phyloP scores from a whole-genome alignment of 2,888 invertebrate genomes.

The Lithophane ornitopus region DNA sequence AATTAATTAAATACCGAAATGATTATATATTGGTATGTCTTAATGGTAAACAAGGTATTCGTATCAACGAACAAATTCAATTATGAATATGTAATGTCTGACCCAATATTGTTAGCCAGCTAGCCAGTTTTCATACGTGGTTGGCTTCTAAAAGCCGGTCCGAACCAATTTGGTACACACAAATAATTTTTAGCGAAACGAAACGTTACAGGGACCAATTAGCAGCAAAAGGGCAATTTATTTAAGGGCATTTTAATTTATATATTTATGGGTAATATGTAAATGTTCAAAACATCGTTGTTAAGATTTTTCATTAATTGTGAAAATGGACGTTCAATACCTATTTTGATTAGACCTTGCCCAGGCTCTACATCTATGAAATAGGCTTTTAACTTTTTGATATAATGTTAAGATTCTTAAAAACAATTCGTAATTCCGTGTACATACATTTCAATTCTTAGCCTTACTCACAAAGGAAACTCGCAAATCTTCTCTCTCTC shows the following conservation, averaged over 20 bases:
- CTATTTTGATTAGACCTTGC: neutral
- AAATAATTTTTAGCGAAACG: slow-evolving; percentile 16
- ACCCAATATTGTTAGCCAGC: slow-evolving; percentile 47
- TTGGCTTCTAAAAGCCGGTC: slow-evolving; percentile 22
- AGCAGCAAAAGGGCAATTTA: slow-evolving; percentile 4
- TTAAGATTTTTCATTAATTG: neutral
- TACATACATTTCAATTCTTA: neutral
- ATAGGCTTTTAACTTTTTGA: neutral
- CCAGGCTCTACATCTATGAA: neutral
- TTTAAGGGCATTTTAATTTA: too few species aligned
- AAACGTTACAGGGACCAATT: slow-evolving; percentile 7
- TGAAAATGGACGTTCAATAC: neutral
- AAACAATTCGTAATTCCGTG: neutral
- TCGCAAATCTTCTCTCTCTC: neutral
- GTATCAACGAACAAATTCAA: slow-evolving; percentile 47
- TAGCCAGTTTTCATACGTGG: slow-evolving; percentile 34
- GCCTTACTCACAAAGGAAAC: neutral
- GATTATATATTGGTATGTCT: slow-evolving; percentile 13
- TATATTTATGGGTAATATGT: neutral
- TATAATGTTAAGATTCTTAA: neutral
- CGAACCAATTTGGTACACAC: slow-evolving; percentile 28
- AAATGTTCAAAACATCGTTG: slow-evolving; percentile 12
- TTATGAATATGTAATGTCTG: slow-evolving; percentile 56
- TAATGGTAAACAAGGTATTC: slow-evolving; percentile 27
- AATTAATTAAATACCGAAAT: slow-evolving; percentile 30